These are phyloP conservation scores for Sebastes hopkinsi DNA, from an alignment of 2,797 vertebrate species.

Conservation along the genomic window DNA sequence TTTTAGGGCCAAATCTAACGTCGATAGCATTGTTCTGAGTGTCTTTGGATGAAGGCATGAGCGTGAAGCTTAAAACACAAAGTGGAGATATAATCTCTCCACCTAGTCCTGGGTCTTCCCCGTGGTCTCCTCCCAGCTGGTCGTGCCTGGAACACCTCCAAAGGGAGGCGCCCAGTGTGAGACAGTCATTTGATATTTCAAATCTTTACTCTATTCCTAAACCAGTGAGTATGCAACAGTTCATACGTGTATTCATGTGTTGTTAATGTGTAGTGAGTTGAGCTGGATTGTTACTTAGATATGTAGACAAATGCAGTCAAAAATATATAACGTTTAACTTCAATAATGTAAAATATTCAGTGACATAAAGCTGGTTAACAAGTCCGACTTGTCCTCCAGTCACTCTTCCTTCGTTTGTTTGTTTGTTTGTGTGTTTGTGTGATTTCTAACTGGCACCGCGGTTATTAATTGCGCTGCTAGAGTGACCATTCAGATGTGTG, in stretches of 20 bases:
- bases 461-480: not conserved
- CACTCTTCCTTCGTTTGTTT: not conserved
- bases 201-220: constrained; percentile 9
- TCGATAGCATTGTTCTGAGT: not conserved
- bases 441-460: not conserved
- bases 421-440: not conserved
- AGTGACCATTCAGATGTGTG: not conserved
- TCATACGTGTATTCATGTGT: constrained; percentile 26
- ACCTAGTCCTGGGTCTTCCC: too few relatives aligned
- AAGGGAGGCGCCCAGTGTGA: too few relatives aligned
- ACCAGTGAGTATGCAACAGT: not conserved
- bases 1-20: not conserved
- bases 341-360: not conserved
- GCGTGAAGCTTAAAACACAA: not conserved
- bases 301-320: not conserved
- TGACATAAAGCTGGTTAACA: not conserved
- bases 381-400: too few relatives aligned
- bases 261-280: constrained; percentile 15
- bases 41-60: not conserved
- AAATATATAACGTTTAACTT: not conserved
- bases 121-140: too few relatives aligned
- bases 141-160: too few relatives aligned
- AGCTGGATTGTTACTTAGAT: not conserved
- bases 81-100: too few relatives aligned
- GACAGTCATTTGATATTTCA: not conserved